Percentiles rank a stretch among this genome's conserved stretches.
Evolutionary conservation across 2,113 vertebrate species (phyloP).

Genomic region (Hyaena hyaena): DNA sequence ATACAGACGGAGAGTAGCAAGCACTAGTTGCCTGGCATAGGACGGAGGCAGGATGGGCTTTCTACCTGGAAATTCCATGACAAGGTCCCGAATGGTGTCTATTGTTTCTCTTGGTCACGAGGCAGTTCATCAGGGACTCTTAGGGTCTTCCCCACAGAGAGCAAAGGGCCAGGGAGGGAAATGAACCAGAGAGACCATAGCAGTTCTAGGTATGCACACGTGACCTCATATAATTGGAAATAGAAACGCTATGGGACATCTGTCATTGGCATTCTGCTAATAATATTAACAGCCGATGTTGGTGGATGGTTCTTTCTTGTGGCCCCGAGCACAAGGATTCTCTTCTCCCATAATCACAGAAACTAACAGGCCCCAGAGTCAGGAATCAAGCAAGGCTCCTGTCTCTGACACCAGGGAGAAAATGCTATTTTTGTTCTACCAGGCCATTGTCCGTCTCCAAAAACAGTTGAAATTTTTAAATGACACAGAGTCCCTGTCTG

Average conservation of each 20-base stretch:
- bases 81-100: neutral
- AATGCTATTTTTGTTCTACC: neutral
- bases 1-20: neutral
- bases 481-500: neutral
- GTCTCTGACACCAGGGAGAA: neutral
- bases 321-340: too few relatives aligned
- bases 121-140: neutral
- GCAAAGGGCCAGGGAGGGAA: neutral
- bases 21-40: accelerated
- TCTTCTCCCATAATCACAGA: neutral
- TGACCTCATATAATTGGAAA: accelerated
- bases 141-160: neutral
- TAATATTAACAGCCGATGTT: neutral
- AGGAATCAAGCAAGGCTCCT: neutral
- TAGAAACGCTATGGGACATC: accelerated
- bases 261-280: neutral
- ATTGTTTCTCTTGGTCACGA: neutral
- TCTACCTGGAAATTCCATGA: neutral
- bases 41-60: neutral
- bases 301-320: neutral
- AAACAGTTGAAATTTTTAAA: neutral
- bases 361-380: neutral
- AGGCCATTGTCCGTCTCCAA: neutral
- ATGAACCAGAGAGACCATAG: accelerated
- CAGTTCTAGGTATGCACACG: neutral